A percentile compares a stretch with the other conserved stretches of the same genome.
Evolutionary conservation across 92 coral and sea anemone species (phyloP).

Genomic region (Galaxea fascicularis): DNA sequence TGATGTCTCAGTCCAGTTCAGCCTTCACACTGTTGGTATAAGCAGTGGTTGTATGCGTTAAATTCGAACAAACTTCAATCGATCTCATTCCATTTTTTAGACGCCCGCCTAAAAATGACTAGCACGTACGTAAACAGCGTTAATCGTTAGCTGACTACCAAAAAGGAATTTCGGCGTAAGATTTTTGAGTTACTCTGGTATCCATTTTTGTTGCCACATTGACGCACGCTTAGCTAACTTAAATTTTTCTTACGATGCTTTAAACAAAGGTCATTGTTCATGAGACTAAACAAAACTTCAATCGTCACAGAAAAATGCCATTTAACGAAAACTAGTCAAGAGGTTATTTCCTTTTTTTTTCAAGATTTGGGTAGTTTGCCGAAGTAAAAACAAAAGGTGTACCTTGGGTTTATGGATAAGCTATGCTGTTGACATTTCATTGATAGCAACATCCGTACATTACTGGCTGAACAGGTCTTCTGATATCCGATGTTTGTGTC

Average conservation of each 20-base stretch:
- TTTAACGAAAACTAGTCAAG: too few species aligned
- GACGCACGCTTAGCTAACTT: background rate
- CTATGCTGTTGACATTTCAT: too few species aligned
- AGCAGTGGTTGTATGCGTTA: background rate
- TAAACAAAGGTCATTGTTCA: background rate
- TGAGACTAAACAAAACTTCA: background rate
- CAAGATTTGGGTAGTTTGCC: too few species aligned
- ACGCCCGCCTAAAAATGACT: background rate
- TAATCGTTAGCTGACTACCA: constrained; percentile 11
- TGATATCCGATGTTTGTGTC: too few species aligned
- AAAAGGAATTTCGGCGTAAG: background rate
- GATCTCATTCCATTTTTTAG: background rate
- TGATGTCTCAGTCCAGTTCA: background rate
- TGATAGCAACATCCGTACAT: too few species aligned
- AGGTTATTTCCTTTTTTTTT: too few species aligned
- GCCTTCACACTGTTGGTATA: constrained; percentile 19
- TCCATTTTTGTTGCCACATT: background rate
- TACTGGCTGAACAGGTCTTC: too few species aligned
- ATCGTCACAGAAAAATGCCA: too few species aligned
- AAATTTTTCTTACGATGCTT: background rate
- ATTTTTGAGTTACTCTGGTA: too few species aligned
- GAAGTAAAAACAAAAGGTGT: too few species aligned
- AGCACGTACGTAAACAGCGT: background rate
- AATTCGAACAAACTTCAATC: background rate
- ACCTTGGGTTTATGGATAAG: too few species aligned